Percentiles rank a stretch among this genome's conserved stretches.
phyloP scores from a whole-genome alignment of 2,888 invertebrate species.

The Biston stratarius region DNA sequence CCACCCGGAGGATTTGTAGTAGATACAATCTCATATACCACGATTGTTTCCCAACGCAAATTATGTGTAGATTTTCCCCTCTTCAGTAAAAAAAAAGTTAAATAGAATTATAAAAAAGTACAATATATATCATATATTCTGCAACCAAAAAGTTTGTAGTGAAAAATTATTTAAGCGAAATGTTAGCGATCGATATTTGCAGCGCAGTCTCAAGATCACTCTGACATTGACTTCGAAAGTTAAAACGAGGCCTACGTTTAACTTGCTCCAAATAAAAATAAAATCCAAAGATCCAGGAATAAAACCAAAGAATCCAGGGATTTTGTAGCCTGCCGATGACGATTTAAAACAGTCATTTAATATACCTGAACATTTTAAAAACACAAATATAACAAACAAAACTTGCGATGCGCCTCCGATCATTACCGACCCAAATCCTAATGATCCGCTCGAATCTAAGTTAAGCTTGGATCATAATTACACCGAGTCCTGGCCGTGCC shows the following conservation, averaged over 20 bases:
- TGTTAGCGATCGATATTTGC: constrained; percentile 13
- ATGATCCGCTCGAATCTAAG: constrained; percentile 77
- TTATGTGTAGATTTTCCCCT: too few species aligned
- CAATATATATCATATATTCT: too few species aligned
- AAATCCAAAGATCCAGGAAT: constrained; percentile 4
- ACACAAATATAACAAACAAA: constrained; percentile 78
- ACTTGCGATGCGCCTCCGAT: constrained; percentile 71
- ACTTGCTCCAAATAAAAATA: constrained; percentile 14
- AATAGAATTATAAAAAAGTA: too few species aligned
- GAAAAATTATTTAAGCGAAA: not conserved
- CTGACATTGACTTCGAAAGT: constrained; percentile 27
- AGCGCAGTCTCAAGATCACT: constrained; percentile 18
- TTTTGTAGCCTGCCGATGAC: constrained; percentile 46
- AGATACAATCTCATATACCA: too few species aligned
- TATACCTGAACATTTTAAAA: constrained; percentile 66
- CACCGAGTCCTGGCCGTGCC: not conserved
- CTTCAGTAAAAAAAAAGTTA: too few species aligned
- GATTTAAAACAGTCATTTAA: constrained; percentile 61
- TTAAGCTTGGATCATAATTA: constrained; percentile 4
- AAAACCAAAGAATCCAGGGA: constrained; percentile 27
- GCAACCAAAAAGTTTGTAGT: not conserved
- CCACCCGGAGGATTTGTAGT: too few species aligned
- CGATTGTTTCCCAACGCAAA: too few species aligned
- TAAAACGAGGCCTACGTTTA: constrained; percentile 27
- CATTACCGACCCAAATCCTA: constrained; percentile 84